Conservation (phyloP, 2,888 invertebrate species). For the Calliscelio sp. region DNA sequence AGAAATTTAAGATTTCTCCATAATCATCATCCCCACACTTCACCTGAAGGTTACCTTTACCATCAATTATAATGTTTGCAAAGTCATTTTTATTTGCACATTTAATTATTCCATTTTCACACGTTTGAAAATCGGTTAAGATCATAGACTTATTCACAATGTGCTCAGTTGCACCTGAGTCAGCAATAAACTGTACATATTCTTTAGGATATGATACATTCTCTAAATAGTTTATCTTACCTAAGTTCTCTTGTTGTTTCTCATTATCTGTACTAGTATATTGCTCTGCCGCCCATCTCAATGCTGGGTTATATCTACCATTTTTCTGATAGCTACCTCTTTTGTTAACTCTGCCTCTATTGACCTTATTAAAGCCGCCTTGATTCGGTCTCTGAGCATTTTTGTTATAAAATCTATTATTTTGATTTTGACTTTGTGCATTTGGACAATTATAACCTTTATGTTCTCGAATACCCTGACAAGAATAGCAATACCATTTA, state of each 20-base stretch:
- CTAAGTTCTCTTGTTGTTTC: background rate
- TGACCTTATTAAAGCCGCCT: background rate
- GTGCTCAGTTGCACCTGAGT: background rate
- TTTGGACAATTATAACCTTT: conserved; percentile 50
- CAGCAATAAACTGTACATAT: background rate
- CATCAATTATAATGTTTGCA: background rate
- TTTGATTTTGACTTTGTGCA: background rate
- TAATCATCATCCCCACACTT: background rate
- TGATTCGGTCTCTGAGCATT: background rate
- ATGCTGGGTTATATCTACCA: background rate
- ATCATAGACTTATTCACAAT: background rate
- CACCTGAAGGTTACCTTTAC: background rate
- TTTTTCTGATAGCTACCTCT: background rate
- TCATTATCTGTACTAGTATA: background rate
- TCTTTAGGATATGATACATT: background rate
- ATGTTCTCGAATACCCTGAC: conserved; percentile 50
- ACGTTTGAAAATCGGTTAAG: background rate
- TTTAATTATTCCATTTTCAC: background rate
- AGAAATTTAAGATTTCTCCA: background rate
- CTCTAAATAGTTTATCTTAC: background rate
- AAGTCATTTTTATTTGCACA: background rate
- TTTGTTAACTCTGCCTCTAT: background rate
- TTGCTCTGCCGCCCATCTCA: background rate
- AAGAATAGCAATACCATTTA: conserved; percentile 62
- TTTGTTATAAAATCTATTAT: background rate